A percentile compares a stretch with the other conserved stretches of the same genome.
Conservation (phyloP, 2,888 invertebrate genomes). For the Nysson spinosus region DNA sequence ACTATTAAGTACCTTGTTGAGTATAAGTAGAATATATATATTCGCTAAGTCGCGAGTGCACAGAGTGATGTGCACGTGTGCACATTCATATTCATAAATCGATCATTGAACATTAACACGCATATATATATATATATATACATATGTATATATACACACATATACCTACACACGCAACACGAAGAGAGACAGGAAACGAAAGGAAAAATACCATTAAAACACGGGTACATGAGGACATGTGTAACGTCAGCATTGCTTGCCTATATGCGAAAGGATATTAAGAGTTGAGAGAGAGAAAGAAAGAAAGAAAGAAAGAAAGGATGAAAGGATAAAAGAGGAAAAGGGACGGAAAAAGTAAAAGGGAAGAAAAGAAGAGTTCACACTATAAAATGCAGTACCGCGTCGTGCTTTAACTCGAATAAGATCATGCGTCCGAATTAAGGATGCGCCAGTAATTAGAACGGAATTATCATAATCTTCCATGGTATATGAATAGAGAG, state of each 20-base stretch:
- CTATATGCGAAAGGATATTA: no score
- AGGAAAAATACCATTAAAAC: no score
- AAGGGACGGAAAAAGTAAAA: no score
- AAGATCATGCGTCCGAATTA: constrained; percentile 22
- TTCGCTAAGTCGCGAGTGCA: constrained; percentile 62
- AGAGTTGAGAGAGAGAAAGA: constrained; percentile 5
- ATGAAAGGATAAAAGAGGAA: no score
- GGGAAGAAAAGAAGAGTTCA: constrained; percentile 18
- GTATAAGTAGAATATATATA: constrained; percentile 72
- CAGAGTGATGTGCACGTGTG: constrained; percentile 37
- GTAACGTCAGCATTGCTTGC: constrained; percentile 50
- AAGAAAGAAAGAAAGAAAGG: constrained; percentile 6
- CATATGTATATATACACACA: background rate
- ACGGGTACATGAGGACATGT: constrained; percentile 34
- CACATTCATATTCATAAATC: constrained; percentile 48
- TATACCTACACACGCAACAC: background rate
- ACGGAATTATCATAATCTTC: constrained; percentile 54
- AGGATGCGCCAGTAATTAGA: constrained; percentile 34
- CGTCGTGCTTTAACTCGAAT: constrained; percentile 45
- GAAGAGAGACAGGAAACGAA: no score
- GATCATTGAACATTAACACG: no score
- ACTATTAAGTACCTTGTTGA: constrained; percentile 76
- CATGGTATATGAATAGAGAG: constrained; percentile 49
- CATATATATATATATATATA: no score
- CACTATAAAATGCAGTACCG: constrained; percentile 42